Conservation (phyloP, 2,888 invertebrate species). For the Gortyna flavago region DNA sequence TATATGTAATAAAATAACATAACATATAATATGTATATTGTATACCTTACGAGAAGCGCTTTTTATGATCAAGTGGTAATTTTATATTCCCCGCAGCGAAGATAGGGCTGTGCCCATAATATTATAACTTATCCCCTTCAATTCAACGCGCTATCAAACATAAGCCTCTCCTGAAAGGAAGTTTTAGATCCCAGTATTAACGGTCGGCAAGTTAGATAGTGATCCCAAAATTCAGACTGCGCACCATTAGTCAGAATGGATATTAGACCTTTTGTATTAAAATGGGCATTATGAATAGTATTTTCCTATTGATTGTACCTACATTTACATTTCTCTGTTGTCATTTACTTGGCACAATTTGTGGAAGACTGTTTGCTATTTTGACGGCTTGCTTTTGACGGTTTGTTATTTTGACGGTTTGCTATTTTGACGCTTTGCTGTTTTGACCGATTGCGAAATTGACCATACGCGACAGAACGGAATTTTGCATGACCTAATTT, state of each 20-base stretch:
- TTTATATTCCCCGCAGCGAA: background rate
- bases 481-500: background rate
- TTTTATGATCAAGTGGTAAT: background rate
- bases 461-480: no score
- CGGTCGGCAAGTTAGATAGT: constrained; percentile 40
- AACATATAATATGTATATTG: background rate
- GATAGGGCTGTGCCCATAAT: background rate
- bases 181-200: constrained; percentile 43
- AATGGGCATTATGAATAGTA: constrained; percentile 12
- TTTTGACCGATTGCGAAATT: no score
- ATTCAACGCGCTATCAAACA: constrained; percentile 40
- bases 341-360: constrained; percentile 19
- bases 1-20: no score
- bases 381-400: no score
- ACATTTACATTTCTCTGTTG: constrained; percentile 12
- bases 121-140: constrained; percentile 23
- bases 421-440: no score
- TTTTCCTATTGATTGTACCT: constrained; percentile 8
- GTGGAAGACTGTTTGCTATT: no score
- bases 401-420: no score
- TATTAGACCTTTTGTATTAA: constrained; percentile 48
- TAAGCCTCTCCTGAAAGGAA: constrained; percentile 44
- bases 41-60: background rate
- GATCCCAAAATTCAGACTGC: constrained; percentile 39
- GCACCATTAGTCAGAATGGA: constrained; percentile 38